These are phyloP conservation scores for Oligia fasciuncula DNA, from an alignment of 2,888 invertebrate species.

Conservation along the genomic window DNA sequence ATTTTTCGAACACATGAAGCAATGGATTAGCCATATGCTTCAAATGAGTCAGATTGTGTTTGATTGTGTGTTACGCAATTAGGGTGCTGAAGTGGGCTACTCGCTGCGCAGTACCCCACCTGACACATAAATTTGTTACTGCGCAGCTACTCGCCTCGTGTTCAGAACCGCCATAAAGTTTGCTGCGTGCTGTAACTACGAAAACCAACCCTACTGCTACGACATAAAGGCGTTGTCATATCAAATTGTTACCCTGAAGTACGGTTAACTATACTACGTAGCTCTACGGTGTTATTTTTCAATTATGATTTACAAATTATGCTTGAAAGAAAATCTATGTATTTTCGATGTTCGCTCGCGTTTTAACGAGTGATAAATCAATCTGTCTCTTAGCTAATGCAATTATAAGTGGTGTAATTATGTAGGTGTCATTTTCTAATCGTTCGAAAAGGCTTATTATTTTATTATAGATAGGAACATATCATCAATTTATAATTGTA, in stretches of 20 bases:
- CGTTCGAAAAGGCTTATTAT: slow-evolving; percentile 67
- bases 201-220: background rate
- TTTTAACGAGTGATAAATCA: slow-evolving; percentile 70
- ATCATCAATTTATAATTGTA: slow-evolving; percentile 72
- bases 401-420: slow-evolving; percentile 36
- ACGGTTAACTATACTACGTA: background rate
- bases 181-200: background rate
- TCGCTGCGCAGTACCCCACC: background rate
- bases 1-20: background rate
- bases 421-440: slow-evolving; percentile 63
- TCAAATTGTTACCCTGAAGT: background rate
- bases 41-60: background rate
- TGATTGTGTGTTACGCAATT: background rate
- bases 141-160: background rate
- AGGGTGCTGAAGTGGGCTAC: background rate
- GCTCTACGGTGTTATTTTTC: slow-evolving; percentile 23
- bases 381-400: slow-evolving; percentile 46
- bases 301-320: slow-evolving; percentile 29
- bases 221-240: background rate
- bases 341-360: slow-evolving; percentile 63
- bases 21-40: slow-evolving; percentile 1
- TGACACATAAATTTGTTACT: background rate
- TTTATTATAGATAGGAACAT: slow-evolving; percentile 69
- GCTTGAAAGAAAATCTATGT: slow-evolving; percentile 27
- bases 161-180: background rate